Base-by-base conservation (phyloP, 1,140 invertebrate species). In the Microplitis mediator region DNA sequence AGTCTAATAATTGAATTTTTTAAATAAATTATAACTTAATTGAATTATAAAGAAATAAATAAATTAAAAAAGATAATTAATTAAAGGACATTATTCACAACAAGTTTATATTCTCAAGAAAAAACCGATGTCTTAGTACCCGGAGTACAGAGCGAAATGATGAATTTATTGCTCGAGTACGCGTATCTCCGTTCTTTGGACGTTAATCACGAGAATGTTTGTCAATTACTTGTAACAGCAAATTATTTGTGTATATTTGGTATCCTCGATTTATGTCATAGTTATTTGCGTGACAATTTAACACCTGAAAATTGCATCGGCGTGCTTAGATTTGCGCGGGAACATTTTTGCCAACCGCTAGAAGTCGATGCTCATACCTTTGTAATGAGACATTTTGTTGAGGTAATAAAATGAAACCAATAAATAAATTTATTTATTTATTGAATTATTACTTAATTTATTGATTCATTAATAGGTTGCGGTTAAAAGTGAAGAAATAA, bases 191-290 rank as follows among this genome's bases (percentile, higher is more conserved):
- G 94, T 32, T 90, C 91, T 62, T 77, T 90, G 2, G 89, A 91
- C 70, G 89, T 97, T 1, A 93, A 88, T 35, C 88, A 90, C 3
- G 89, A 91, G 23, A 97, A 96, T 77, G 94, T 96, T 0, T 91
- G 92, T 76, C 89, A 92, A 68, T 84, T 97, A 3, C 86, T 97
- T 11, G 89, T 91, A 64, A 91, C 91, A 3, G 92, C 93, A 0
- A 93, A 94, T 82, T 96, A 95, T 81, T 90, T 97, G 32, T 91
- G 91, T 65, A 93, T 97, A 51, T 82, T 93, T 13, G 93, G 92
- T 0, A 90, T 96, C 3, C 87, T 94, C 9, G 91, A 94, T 66
- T 86, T 92, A 0, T 97, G 95, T 80, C 93, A 92, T 74, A 89
- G 94, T 52, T 95, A 92, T 81, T 86, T 97, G 0, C 79, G 85